Conservation (phyloP, 2,113 vertebrate species). For the Labeo catla region DNA sequence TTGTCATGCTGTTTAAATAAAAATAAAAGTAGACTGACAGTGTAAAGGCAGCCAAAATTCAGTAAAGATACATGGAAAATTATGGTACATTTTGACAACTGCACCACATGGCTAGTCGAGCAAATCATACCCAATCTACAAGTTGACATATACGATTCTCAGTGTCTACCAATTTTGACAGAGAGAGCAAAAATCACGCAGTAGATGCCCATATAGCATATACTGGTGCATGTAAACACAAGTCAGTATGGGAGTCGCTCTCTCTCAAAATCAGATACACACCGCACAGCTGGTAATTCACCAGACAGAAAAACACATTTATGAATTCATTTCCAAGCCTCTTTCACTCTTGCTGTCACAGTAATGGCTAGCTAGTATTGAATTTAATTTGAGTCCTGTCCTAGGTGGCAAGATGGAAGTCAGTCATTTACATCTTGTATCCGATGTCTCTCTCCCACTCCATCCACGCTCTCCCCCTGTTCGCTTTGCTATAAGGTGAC, state of each 20-base stretch:
- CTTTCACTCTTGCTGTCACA: conserved; percentile 35
- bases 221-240: not conserved
- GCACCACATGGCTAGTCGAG: not conserved
- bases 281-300: conserved; percentile 42
- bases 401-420: conserved; percentile 48
- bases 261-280: conserved; percentile 49
- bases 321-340: conserved; percentile 43
- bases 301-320: conserved; percentile 42
- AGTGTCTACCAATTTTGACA: not conserved
- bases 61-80: not conserved
- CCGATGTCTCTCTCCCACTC: conserved; percentile 21
- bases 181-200: not conserved
- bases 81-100: conserved; percentile 37
- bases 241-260: conserved; percentile 1
- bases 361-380: conserved; percentile 39
- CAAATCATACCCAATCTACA: conserved; percentile 11
- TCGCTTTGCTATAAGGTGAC: conserved; percentile 53
- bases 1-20: not conserved
- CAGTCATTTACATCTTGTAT: conserved; percentile 39
- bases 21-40: too few relatives aligned
- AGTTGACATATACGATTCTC: not conserved
- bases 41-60: too few relatives aligned
- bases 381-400: conserved; percentile 50
- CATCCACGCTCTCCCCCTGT: not conserved
- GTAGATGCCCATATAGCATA: not conserved